These are phyloP conservation scores for Diarsia rubi DNA, from an alignment of 2,888 invertebrate species.

Conservation along the genomic window DNA sequence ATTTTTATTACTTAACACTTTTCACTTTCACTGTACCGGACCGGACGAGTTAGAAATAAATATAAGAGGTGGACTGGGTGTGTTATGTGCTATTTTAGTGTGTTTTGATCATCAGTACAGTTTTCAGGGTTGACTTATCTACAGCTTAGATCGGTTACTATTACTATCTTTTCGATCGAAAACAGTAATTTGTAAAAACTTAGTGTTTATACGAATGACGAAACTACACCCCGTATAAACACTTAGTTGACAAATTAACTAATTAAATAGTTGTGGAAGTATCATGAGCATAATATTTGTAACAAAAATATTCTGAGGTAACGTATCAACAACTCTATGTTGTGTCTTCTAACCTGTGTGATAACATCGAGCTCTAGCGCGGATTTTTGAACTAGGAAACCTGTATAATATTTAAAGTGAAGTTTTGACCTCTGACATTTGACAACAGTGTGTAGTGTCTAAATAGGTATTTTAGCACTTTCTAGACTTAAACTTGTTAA, in stretches of 20 bases:
- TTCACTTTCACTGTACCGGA: conserved; percentile 66
- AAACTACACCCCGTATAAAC: too few relatives aligned
- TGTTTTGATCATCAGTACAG: conserved; percentile 5
- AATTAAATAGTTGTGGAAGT: background rate
- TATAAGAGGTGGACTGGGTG: conserved; percentile 15
- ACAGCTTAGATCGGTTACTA: background rate
- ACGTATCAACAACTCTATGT: conserved; percentile 29
- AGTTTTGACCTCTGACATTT: conserved; percentile 53
- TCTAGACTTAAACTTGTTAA: conserved; percentile 31
- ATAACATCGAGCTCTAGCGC: conserved; percentile 46
- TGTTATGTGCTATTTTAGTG: conserved; percentile 38
- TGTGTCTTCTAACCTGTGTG: background rate
- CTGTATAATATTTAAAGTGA: conserved; percentile 31
- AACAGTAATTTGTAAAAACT: background rate
- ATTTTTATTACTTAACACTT: conserved; percentile 53
- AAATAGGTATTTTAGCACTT: conserved; percentile 27
- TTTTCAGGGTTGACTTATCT: background rate
- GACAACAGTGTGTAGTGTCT: background rate
- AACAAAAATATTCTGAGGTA: background rate
- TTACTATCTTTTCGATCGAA: background rate
- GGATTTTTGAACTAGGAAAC: conserved; percentile 39
- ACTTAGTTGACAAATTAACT: background rate
- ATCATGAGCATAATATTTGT: background rate
- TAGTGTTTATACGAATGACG: background rate
- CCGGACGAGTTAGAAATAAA: conserved; percentile 26